Base-by-base conservation (phyloP, 2,797 vertebrate genomes). In the Liasis olivaceus region DNA sequence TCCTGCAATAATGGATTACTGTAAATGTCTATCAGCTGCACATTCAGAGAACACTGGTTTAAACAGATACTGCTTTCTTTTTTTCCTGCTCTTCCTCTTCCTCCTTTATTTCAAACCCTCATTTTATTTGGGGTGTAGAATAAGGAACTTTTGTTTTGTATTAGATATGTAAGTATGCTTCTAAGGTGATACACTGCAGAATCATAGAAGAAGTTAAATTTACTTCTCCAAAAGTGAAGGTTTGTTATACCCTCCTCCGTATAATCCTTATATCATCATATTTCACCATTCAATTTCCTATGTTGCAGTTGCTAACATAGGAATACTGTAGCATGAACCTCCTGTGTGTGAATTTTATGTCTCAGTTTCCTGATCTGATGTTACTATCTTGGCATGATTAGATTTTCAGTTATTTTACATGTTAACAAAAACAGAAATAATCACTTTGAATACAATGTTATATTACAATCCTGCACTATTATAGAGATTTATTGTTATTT, bases 401-500 rank as follows among this genome's bases (percentile, higher is more conserved):
- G 96, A 91, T 96, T 98, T 95, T 96, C 96, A 96, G 97, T 97
- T 97, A 95, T 96, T 97, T 97, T 96, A 90, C 89, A 96, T 54
- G 24, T 69, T 85, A 87, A 59, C 11, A 13, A 47, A 88, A 51
- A 28, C 59, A 90, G n/a, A 81, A 95, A 96, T 95, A 93, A 2
- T 96, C 94, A 96, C 94, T 97, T 97, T 96, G 88, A 95, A 91
- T 96, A 94, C 95, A 89, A 95, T 97, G 95, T 96, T 97, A 95
- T 89, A 94, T 96, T 96, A 96, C 89, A 95, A 96, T 91, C 94
- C 98, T 96, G 96, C 97, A 95, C 96, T 94, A 97, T 97, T 97
- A 95, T 92, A 93, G 96, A 97, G 96, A 98, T 98, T 97, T 98
- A 98, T 94, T 95, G 97, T 97, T 97, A 97, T 97, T 97, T 98